Evolutionary conservation across 1,140 invertebrate species (phyloP), one percentile per base, ranked within the genome.

Genomic region (Drosophila albomicans): DNA sequence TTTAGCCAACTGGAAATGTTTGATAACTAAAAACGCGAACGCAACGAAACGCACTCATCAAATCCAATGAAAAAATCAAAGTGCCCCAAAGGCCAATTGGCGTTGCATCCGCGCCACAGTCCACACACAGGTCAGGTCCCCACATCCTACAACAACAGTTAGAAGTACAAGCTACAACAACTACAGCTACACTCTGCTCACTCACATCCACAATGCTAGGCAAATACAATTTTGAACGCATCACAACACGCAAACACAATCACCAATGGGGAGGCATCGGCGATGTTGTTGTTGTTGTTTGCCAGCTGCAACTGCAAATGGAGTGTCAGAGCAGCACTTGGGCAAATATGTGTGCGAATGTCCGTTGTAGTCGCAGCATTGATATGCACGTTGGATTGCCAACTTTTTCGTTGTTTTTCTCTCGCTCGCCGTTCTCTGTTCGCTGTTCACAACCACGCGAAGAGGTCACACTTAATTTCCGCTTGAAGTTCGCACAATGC

Each of bases 401-500:
- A 54, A 79, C 70, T 64, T 62, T 73, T 75, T 51, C 48, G 38
- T 69, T 69, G 28, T 56, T 72, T 64, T 65, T n/a, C 35, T 35
- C 35, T 35, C 35, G 6, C 49, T 57, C 61, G 20, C 20, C 20
- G 16, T 16, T 8, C 35, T 1, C 35, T 10, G 35, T 38, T 65
- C 79, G 45, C 51, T 71, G 80, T 74, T 78, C 73, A 48, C 80
- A 78, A 75, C 75, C 78, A 61, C 79, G 82, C 76, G 82, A 82
- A 86, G 81, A 89, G 85, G 85, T 89, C 85, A 85, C 85, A 89
- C 85, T 89, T 89, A 89, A 89, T 89, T 89, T 89, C 85, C 85
- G 85, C 78, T 89, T 69, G 64, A 77, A 89, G 69, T 73, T 80
- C 72, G 76, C 71, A 65, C 69, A 67, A 64, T 76, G 63, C 65